Conservation (phyloP, 2,797 vertebrate species). For the Rhynchotus rufescens region DNA sequence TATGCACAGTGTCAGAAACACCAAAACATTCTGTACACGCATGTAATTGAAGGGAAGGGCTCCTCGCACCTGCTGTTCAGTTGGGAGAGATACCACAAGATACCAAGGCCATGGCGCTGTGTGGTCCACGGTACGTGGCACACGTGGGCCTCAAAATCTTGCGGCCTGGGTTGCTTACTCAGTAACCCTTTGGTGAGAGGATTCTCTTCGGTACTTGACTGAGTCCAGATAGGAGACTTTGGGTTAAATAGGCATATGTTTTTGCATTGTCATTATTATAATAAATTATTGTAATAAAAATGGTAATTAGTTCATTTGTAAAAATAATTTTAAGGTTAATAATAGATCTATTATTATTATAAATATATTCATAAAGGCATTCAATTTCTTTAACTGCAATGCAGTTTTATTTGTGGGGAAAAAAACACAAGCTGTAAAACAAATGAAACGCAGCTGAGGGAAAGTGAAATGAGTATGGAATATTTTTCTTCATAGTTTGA, state of each 20-base stretch:
- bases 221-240: not conserved
- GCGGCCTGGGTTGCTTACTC: not conserved
- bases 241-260: not conserved
- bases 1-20: not conserved
- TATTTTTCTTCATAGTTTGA: not conserved
- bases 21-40: not conserved
- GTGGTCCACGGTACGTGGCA: not conserved
- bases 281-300: not conserved
- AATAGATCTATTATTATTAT: not conserved
- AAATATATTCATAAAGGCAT: not conserved
- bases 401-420: not conserved
- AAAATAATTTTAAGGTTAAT: not conserved
- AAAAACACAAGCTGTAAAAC: not conserved
- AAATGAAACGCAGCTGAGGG: not conserved
- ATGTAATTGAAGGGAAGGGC: slow-evolving; percentile 28
- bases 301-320: not conserved
- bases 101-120: not conserved
- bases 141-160: not conserved
- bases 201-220: not conserved
- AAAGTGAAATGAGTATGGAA: not conserved
- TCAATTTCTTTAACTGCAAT: not conserved
- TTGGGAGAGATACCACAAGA: not conserved
- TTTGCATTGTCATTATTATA: not conserved
- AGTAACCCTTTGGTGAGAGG: not conserved
- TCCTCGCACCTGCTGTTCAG: not conserved